These are phyloP conservation scores for Chionoecetes opilio DNA, from an alignment of 1,140 invertebrate genomes.

Conservation along the genomic window DNA sequence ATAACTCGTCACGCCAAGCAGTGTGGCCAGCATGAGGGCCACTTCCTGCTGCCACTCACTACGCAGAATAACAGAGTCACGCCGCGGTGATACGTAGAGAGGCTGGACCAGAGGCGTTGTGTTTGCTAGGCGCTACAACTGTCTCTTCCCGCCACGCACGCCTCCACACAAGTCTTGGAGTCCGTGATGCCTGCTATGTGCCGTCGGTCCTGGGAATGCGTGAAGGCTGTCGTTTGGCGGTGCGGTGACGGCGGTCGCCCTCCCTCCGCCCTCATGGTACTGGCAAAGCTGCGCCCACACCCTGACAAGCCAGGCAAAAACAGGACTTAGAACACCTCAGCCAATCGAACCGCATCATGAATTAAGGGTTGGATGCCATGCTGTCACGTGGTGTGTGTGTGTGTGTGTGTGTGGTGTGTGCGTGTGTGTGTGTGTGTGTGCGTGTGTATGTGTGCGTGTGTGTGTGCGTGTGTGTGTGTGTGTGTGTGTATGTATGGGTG, in stretches of 20 bases:
- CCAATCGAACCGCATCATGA: not conserved
- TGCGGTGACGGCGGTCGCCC: not conserved
- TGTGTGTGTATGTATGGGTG: not conserved
- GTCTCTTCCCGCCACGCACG: not conserved
- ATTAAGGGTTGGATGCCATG: not conserved
- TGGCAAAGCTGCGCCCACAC: not conserved
- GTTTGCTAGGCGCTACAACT: not conserved
- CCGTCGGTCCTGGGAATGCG: not conserved
- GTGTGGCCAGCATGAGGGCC: not conserved
- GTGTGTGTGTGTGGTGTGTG: constrained; percentile 25
- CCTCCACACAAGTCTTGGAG: not conserved
- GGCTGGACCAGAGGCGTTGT: not conserved
- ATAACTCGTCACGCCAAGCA: not conserved
- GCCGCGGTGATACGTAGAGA: not conserved
- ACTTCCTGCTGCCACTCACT: not conserved
- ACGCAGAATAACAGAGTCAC: not conserved
- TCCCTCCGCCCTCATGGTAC: not conserved
- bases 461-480: not conserved
- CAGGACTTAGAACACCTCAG: not conserved
- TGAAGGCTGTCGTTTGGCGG: not conserved
- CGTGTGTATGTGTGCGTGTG: no score
- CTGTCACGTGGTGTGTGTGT: not conserved
- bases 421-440: no score
- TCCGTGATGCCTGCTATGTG: no score
- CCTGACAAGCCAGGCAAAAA: not conserved